phyloP scores from a whole-genome alignment of 2,113 vertebrate species.

The Laticauda laticaudata region DNA sequence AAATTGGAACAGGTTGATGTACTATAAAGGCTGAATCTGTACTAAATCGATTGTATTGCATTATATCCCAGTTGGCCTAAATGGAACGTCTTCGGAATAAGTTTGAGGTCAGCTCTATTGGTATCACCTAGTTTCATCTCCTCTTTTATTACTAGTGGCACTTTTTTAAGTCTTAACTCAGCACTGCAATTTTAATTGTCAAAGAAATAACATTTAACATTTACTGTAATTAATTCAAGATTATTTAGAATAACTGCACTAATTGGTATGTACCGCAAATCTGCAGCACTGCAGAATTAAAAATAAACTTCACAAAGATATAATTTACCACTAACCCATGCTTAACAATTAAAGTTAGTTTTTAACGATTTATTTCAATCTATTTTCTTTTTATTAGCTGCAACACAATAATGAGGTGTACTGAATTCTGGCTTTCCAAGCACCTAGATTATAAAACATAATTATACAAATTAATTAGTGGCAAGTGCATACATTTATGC shows the following conservation, averaged over 20 bases:
- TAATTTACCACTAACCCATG: conserved; percentile 77
- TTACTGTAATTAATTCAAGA: conserved; percentile 77
- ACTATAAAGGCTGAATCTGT: neutral
- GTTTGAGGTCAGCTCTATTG: conserved; percentile 30
- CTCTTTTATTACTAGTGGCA: conserved; percentile 4
- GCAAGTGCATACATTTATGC: conserved; percentile 65
- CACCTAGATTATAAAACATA: conserved; percentile 78
- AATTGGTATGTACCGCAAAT: conserved; percentile 75
- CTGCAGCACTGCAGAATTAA: conserved; percentile 79
- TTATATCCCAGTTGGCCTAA: neutral
- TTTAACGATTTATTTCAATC: conserved; percentile 75
- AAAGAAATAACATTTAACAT: conserved; percentile 66
- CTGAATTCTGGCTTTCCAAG: conserved; percentile 71
- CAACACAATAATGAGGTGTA: conserved; percentile 75
- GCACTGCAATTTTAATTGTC: conserved; percentile 66
- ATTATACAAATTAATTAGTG: conserved; percentile 82
- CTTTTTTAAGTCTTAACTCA: conserved; percentile 35
- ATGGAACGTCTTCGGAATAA: conserved; percentile 9
- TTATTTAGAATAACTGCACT: conserved; percentile 75
- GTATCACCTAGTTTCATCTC: conserved; percentile 25
- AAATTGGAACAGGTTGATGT: neutral
- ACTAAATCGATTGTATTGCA: neutral
- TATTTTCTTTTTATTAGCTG: conserved; percentile 78
- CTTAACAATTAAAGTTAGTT: conserved; percentile 73
- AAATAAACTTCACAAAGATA: conserved; percentile 80